phyloP scores from a whole-genome alignment of 2,113 vertebrate species.

The Neopipo cinnamomea region DNA sequence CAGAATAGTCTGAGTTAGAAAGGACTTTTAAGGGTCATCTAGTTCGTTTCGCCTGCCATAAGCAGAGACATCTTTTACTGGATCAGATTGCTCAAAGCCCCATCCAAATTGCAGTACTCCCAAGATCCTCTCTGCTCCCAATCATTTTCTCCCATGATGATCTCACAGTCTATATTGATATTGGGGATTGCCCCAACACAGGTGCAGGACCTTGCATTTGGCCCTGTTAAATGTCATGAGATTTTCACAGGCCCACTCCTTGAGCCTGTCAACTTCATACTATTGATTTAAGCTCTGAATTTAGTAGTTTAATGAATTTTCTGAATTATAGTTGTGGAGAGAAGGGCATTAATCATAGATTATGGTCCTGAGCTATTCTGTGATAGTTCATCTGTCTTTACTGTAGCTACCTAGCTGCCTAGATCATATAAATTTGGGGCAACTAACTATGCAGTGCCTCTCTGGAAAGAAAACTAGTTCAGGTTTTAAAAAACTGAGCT shows the following conservation, averaged over 20 bases:
- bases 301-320: background rate
- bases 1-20: background rate
- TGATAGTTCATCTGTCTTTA: background rate
- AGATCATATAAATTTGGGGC: background rate
- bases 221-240: background rate
- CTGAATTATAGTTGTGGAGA: background rate
- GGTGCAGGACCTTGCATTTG: background rate
- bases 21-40: background rate
- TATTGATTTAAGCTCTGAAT: background rate
- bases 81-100: background rate
- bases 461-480: background rate
- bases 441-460: background rate
- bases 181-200: fast-evolving
- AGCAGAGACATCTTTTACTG: background rate
- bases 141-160: background rate
- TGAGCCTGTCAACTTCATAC: background rate
- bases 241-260: background rate
- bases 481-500: background rate
- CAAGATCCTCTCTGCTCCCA: background rate
- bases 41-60: background rate
- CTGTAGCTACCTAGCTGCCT: background rate
- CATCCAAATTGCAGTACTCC: background rate
- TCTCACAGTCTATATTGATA: background rate
- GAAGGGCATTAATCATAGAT: background rate
- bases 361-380: background rate